Percentiles rank a stretch among this genome's conserved stretches.
These are phyloP conservation scores for Prionailurus bengalensis DNA, from an alignment of 2,113 vertebrate species.

Conservation along the genomic window DNA sequence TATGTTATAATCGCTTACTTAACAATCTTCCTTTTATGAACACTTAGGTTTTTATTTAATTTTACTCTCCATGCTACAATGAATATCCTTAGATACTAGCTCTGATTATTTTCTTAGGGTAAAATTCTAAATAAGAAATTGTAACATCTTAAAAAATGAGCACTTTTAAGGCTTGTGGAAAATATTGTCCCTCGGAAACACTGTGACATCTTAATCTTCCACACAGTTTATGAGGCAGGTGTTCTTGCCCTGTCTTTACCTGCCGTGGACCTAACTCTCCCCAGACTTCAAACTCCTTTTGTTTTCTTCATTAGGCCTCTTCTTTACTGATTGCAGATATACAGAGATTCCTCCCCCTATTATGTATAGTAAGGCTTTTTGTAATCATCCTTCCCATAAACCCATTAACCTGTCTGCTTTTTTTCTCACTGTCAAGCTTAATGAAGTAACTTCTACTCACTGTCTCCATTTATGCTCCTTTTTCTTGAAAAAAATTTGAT, in stretches of 20 bases:
- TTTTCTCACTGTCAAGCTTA: neutral
- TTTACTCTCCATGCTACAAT: neutral
- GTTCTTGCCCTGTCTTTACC: neutral
- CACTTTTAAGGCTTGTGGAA: neutral
- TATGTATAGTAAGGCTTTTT: neutral
- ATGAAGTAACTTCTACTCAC: neutral
- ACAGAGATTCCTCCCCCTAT: neutral
- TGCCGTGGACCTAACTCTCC: neutral
- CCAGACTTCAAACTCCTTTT: neutral
- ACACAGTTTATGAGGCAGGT: neutral
- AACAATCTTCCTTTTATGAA: neutral
- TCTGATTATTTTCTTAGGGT: neutral
- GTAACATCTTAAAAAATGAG: neutral
- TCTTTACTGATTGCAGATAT: neutral
- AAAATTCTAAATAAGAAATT: conserved; percentile 4
- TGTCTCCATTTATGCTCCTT: neutral
- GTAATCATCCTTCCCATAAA: neutral
- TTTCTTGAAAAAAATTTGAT: neutral
- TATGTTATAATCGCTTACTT: neutral
- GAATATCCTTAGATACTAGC: neutral
- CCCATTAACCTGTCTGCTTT: neutral
- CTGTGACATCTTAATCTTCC: neutral
- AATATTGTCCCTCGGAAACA: neutral
- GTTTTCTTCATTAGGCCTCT: neutral
- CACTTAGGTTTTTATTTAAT: neutral